These are phyloP conservation scores for Lysandra bellargus DNA, from an alignment of 2,888 invertebrate genomes.

Conservation along the genomic window DNA sequence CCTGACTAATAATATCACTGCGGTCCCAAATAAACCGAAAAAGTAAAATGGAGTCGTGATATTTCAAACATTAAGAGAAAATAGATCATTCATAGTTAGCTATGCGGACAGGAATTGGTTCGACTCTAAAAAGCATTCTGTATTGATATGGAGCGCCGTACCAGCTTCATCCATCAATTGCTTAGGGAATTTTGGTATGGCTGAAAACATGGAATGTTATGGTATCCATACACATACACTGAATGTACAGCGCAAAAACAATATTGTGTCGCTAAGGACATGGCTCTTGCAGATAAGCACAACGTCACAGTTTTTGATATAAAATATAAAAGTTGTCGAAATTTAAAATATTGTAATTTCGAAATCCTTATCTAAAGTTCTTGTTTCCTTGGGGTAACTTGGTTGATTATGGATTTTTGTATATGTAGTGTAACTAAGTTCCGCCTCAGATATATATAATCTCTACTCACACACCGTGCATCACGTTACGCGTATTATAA, in stretches of 20 bases:
- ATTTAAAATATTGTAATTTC: too few relatives aligned
- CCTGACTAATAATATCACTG: background rate
- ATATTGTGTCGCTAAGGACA: background rate
- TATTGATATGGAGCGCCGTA: background rate
- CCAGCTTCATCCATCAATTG: constrained; percentile 1
- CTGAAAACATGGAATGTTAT: background rate
- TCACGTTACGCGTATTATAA: background rate
- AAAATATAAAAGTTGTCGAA: too few relatives aligned
- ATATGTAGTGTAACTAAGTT: background rate
- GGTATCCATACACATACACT: background rate
- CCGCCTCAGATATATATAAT: background rate
- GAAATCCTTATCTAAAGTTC: too few relatives aligned
- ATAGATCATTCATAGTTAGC: constrained; percentile 6
- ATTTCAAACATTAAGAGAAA: background rate
- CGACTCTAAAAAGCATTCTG: background rate
- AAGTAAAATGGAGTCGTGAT: background rate
- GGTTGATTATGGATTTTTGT: too few relatives aligned
- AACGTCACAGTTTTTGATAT: too few relatives aligned
- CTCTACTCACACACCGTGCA: background rate
- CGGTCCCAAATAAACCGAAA: background rate
- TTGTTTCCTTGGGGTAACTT: too few relatives aligned
- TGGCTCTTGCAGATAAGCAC: background rate
- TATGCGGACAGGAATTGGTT: background rate
- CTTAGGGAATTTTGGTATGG: background rate
- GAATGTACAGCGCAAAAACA: background rate